These are phyloP conservation scores for Aerospiza tachiro DNA, from an alignment of 2,797 vertebrate species.

Conservation along the genomic window DNA sequence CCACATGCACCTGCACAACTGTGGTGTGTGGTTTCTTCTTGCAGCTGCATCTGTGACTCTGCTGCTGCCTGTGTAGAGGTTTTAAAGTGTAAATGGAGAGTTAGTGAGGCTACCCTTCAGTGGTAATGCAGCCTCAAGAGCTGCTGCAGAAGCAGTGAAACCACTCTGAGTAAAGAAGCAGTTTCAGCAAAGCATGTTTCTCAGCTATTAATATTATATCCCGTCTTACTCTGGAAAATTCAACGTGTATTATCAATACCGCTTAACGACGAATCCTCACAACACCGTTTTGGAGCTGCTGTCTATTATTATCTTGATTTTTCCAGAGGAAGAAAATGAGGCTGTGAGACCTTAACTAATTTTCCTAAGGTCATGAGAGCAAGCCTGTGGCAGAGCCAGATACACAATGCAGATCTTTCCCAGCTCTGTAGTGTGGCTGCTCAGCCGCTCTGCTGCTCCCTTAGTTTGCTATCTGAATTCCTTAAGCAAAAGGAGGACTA, in stretches of 20 bases:
- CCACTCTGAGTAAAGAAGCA: not conserved
- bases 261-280: not conserved
- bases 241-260: not conserved
- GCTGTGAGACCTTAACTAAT: not conserved
- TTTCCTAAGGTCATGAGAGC: not conserved
- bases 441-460: not conserved
- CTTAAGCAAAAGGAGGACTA: not conserved
- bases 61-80: conserved; percentile 54
- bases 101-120: conserved; percentile 58
- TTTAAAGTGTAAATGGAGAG: conserved; percentile 71
- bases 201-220: not conserved
- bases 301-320: not conserved
- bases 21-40: conserved; percentile 80
- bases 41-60: conserved; percentile 77
- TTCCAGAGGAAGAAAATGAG: not conserved
- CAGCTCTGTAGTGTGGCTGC: not conserved
- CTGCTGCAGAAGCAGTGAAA: conserved; percentile 47
- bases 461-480: conserved; percentile 17
- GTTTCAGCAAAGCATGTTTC: not conserved
- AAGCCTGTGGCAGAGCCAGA: not conserved
- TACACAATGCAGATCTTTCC: not conserved
- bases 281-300: not conserved
- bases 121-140: conserved; percentile 55
- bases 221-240: not conserved
- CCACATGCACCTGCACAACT: conserved; percentile 78